phyloP scores from a whole-genome alignment of 1,140 invertebrate species.

The Drosophila lowei region DNA sequence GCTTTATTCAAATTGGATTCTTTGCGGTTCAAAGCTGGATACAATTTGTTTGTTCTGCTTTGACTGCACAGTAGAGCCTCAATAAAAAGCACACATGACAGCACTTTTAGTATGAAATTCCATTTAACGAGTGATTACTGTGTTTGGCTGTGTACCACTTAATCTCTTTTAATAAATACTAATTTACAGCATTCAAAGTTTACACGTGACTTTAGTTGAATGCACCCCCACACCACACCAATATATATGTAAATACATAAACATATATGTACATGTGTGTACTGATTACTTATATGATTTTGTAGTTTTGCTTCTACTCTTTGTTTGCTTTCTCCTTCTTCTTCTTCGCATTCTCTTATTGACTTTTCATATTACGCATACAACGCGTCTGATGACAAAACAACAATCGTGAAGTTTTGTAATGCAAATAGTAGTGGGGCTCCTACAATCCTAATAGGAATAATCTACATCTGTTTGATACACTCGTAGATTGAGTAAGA shows the following conservation, averaged over 20 bases:
- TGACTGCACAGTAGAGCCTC: slow-evolving; percentile 30
- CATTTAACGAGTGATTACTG: not conserved
- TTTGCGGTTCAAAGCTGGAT: slow-evolving; percentile 66
- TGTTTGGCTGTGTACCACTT: slow-evolving; percentile 16
- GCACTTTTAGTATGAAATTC: no score
- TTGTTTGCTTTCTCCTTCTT: slow-evolving; percentile 27
- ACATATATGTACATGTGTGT: slow-evolving; percentile 14
- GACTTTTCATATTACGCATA: slow-evolving; percentile 57
- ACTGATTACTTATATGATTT: slow-evolving; percentile 30
- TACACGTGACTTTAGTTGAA: slow-evolving; percentile 73
- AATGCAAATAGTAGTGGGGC: slow-evolving; percentile 4
- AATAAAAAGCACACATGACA: not conserved
- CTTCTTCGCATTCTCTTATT: slow-evolving; percentile 31
- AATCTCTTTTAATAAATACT: slow-evolving; percentile 67
- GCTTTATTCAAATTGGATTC: slow-evolving; percentile 73
- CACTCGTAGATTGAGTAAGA: no score
- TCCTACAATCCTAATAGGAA: slow-evolving; percentile 1
- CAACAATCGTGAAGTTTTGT: slow-evolving; percentile 27
- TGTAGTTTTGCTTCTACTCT: slow-evolving; percentile 10
- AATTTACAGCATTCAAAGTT: slow-evolving; percentile 71
- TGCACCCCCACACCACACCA: not conserved
- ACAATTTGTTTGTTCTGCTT: slow-evolving; percentile 49
- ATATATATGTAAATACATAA: slow-evolving; percentile 13
- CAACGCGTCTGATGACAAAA: slow-evolving; percentile 48
- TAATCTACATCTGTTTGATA: not conserved